Conservation (phyloP, 2,113 vertebrate species). For the Odontophorus gujanensis region DNA sequence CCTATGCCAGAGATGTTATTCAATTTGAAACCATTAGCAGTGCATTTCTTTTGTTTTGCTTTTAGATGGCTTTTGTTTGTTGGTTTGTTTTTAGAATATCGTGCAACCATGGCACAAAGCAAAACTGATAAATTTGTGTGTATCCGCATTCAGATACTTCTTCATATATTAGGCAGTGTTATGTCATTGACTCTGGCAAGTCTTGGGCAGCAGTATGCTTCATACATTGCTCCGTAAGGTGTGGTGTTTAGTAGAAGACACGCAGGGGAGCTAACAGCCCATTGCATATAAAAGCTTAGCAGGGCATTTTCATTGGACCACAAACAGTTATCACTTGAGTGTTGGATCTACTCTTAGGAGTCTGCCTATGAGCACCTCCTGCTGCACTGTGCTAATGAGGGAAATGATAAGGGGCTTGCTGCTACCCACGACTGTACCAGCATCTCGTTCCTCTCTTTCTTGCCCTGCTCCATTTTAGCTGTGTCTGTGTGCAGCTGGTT, state of each 20-base stretch:
- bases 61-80: neutral
- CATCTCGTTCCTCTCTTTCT: neutral
- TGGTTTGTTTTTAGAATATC: neutral
- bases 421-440: neutral
- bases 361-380: neutral
- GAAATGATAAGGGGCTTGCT: neutral
- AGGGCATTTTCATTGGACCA: neutral
- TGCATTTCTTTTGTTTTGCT: neutral
- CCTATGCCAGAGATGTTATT: neutral
- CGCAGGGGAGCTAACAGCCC: neutral
- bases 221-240: neutral
- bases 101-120: neutral
- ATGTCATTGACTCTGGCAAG: neutral
- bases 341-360: neutral
- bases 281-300: neutral
- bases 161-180: neutral
- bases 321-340: neutral
- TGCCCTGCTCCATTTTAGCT: neutral
- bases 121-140: neutral
- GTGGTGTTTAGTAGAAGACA: neutral
- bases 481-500: neutral
- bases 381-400: neutral
- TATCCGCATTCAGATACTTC: neutral
- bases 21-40: neutral
- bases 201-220: neutral